A percentile compares a stretch with the other conserved stretches of the same genome.
Conservation (phyloP, 2,888 invertebrate species). For the Metallyticus violacea region DNA sequence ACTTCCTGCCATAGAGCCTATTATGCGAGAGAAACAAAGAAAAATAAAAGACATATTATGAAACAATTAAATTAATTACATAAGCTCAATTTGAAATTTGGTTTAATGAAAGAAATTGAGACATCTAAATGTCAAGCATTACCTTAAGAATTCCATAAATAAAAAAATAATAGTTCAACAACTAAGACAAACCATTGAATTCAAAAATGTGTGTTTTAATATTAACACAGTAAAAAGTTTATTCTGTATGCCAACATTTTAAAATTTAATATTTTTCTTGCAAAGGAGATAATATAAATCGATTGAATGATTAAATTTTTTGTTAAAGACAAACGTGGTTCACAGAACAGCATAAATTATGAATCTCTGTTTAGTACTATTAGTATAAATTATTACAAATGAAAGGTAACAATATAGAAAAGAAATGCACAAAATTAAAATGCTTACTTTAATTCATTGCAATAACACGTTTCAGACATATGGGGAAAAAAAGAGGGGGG, state of each 20-base stretch:
- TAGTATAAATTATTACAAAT: not conserved
- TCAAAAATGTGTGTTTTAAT: too few relatives aligned
- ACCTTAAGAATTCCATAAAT: too few relatives aligned
- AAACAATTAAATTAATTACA: not conserved
- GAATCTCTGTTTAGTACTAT: not conserved
- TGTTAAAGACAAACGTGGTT: too few relatives aligned
- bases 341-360: too few relatives aligned
- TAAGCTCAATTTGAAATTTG: not conserved
- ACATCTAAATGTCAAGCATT: not conserved
- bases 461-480: not conserved
- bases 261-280: too few relatives aligned
- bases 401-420: too few relatives aligned
- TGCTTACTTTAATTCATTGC: not conserved
- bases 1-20: not conserved
- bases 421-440: not conserved
- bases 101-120: not conserved
- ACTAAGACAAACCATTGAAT: too few relatives aligned
- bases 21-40: not conserved
- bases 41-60: not conserved
- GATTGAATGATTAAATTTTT: too few relatives aligned
- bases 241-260: too few relatives aligned
- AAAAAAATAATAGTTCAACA: too few relatives aligned
- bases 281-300: too few relatives aligned
- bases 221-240: too few relatives aligned
- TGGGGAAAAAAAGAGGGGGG: not conserved